Evolutionary conservation across 2,113 vertebrate species (phyloP), one percentile per base, ranked within the genome.

Genomic region (Camelus bactrianus): DNA sequence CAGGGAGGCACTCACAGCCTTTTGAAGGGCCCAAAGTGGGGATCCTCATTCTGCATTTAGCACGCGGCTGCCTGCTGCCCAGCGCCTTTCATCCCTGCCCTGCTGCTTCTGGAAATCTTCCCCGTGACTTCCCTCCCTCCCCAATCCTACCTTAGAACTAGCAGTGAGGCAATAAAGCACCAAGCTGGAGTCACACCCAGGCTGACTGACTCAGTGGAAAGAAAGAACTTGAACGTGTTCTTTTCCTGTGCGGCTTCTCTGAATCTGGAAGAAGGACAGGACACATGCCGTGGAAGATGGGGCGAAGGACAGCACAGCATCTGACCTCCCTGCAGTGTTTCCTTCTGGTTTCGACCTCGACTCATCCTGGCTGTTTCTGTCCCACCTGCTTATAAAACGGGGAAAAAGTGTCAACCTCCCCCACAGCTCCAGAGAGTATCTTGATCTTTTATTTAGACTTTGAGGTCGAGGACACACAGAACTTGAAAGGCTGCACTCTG

Each of bases 41-140:
- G 96, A 79, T 96, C 96, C 96, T 98, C 90, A 38, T 97, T 97
- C 70, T 97, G 80, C 89, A 89, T 86, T 98, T 96, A 95, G 96
- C 94, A 94, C 94, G 95, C 94, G 93, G 95, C 94, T 54, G 62
- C 81, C 96, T 96, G 94, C 94, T 95, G 52, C 96, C 93, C 93
- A 97, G 22, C 72, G 76, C 96, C 69, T 96, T 92, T 87, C 70
- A 67, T 90, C 42, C 38, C 54, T 96, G 46, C 84, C 56, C 38
- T 56, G 93, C 83, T 95, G 80, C 82, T 93, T 92, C 58, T 77
- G 67, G 92, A 93, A 73, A 70, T 82, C 79, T 89, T 97, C 82
- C 67, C 38, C 28, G 9, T 12, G 97, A 85, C 95, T 97, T 88
- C 96, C n/a, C 88, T 70, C 67, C 86, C 83, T 92, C 69, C 38